Conservation (phyloP, 1,140 invertebrate genomes). For the Aphelinus certus region DNA sequence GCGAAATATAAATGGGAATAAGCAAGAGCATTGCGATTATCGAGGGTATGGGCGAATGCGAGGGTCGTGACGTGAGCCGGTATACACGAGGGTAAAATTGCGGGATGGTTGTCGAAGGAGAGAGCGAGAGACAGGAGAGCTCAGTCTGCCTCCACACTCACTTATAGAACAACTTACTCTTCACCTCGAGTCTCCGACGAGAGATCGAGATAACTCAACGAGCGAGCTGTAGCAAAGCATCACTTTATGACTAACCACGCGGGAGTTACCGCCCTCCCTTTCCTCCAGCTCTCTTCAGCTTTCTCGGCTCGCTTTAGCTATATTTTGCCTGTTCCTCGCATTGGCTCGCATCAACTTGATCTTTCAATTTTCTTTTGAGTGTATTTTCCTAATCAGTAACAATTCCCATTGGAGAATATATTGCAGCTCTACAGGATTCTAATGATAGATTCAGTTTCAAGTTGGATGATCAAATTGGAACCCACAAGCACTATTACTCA, state of each 20-base stretch:
- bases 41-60: no score
- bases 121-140: neutral
- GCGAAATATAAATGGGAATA: constrained; percentile 11
- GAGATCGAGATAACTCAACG: constrained; percentile 6
- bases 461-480: no score
- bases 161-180: neutral
- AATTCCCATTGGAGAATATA: no score
- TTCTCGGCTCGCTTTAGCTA: no score
- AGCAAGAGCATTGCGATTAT: neutral
- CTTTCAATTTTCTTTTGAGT: no score
- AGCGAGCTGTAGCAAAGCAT: neutral
- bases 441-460: no score
- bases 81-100: neutral
- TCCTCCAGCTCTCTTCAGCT: neutral
- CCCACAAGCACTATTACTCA: no score
- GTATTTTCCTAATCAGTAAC: no score
- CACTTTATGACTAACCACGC: constrained; percentile 4
- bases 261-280: neutral
- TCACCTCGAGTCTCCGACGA: neutral
- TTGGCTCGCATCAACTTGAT: no score
- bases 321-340: no score
- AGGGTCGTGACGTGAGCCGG: no score
- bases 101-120: neutral
- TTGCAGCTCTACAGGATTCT: no score
- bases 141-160: neutral